Evolutionary conservation across 2,888 invertebrate species (phyloP), one percentile per base, ranked within the genome.

Genomic region (Drosophila putrida): DNA sequence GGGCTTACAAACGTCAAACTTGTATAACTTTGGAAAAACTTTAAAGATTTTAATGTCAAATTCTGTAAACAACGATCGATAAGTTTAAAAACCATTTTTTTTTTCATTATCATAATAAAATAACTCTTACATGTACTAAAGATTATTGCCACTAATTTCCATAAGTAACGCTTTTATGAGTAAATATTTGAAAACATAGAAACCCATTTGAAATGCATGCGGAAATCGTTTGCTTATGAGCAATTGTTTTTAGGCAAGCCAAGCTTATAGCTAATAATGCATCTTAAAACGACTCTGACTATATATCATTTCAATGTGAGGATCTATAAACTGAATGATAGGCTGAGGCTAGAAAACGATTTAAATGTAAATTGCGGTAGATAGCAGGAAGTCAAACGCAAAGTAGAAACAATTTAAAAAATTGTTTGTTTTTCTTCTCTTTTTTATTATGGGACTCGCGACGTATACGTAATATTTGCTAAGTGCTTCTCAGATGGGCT

Each of bases 381-480:
- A 61, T 49, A 59, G 50, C 59, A 53, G 50, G 28, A 44, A 59
- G 50, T 6, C 38, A 43, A 55, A 33, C 41, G 31, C 61, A 64
- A 36, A 41, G 8, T 1, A 15, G 5, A 11, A 33, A 39, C 4
- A 41, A 31, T 5, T 38, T 31, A 3, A 58, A 6, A 64, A 73
- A 70, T 46, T 41, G 50, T 72, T 64, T 47, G 36, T 71, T 62
- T 43, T 38, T 35, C 4, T n/a, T 28, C 28, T 35, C 6, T 50
- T 74, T 80, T 80, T 84, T 80, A 78, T 84, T 87, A 82, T 87
- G 80, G 78, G 50, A 61, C 59, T 47, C 27, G 20, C 20, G 50
- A 20, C 60, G 64, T 81, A 80, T 71, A 75, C 75, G 82, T 87
- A 82, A 84, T 85, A 85, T 75, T 71, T 65, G 71, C 82, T 75